Evolutionary conservation across 2,888 invertebrate genomes (phyloP).

Genomic region (Acanthoscelides obtectus): DNA sequence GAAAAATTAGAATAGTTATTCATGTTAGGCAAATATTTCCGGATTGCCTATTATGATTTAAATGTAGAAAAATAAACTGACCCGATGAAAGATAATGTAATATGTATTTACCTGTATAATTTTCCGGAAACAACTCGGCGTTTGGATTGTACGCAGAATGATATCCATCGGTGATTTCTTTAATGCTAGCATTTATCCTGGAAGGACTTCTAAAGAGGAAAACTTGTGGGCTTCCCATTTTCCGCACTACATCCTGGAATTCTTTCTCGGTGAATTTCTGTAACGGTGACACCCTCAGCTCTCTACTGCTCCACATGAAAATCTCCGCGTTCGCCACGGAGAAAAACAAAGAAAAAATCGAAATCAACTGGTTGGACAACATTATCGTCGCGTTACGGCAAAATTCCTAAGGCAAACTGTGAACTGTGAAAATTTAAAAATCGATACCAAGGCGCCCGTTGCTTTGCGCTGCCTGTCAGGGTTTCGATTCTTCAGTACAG

Average conservation of each 20-base stretch:
- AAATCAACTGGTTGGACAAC: neutral
- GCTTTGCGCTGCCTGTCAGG: no score
- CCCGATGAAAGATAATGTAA: no score
- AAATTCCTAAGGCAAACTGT: neutral
- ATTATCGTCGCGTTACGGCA: neutral
- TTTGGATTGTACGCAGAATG: conserved; percentile 40
- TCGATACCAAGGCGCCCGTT: neutral
- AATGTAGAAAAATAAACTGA: no score
- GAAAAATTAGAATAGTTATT: no score
- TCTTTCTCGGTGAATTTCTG: conserved; percentile 37
- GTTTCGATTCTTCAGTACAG: neutral
- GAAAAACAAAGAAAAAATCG: neutral
- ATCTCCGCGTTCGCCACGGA: conserved; percentile 25
- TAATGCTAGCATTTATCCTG: conserved; percentile 31
- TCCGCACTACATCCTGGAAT: conserved; percentile 32
- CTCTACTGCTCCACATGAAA: conserved; percentile 35
- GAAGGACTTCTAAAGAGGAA: conserved; percentile 35
- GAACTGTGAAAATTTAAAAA: neutral
- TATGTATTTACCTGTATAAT: conserved; percentile 39
- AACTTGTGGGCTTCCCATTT: conserved; percentile 36
- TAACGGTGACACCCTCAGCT: conserved; percentile 39
- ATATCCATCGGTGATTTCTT: conserved; percentile 32
- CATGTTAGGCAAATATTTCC: no score
- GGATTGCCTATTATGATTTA: no score
- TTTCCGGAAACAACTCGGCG: conserved; percentile 34